Conservation (phyloP, 2,113 vertebrate species). For the Callospermophilus lateralis region DNA sequence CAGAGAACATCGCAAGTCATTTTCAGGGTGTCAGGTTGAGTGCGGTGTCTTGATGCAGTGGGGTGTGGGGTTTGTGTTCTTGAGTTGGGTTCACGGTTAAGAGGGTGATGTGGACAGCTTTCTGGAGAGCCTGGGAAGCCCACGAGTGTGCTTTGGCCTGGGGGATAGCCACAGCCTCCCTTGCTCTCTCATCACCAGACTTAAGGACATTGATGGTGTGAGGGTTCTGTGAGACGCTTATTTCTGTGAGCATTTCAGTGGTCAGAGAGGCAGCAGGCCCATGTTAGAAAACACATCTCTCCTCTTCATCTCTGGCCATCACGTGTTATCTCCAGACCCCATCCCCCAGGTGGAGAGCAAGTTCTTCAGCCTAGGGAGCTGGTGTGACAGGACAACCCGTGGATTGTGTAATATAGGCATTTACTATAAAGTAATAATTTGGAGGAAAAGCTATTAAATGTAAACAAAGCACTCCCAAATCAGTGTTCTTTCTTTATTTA, state of each 20-base stretch:
- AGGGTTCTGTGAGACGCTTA: no score
- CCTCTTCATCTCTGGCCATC: background rate
- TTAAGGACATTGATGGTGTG: background rate
- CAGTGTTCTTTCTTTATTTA: background rate
- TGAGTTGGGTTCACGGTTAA: background rate
- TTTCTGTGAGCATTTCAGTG: background rate
- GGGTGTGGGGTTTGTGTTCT: background rate
- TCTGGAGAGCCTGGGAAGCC: background rate
- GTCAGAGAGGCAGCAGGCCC: background rate
- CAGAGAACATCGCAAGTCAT: background rate
- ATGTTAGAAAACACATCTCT: background rate
- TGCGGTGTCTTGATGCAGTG: background rate
- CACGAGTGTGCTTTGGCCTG: accelerated
- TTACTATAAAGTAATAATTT: background rate
- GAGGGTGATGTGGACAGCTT: background rate
- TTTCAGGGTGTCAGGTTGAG: background rate
- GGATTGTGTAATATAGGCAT: background rate
- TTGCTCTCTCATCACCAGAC: background rate
- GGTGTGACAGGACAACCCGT: background rate
- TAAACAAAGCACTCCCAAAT: background rate
- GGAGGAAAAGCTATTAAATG: background rate
- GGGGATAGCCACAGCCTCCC: background rate
- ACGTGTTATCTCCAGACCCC: accelerated
- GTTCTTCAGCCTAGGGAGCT: background rate
- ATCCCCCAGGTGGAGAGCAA: background rate